Evolutionary conservation across 2,797 vertebrate genomes (phyloP), one percentile per base, ranked within the genome.

Genomic region (Pseudocheirus occidentalis): DNA sequence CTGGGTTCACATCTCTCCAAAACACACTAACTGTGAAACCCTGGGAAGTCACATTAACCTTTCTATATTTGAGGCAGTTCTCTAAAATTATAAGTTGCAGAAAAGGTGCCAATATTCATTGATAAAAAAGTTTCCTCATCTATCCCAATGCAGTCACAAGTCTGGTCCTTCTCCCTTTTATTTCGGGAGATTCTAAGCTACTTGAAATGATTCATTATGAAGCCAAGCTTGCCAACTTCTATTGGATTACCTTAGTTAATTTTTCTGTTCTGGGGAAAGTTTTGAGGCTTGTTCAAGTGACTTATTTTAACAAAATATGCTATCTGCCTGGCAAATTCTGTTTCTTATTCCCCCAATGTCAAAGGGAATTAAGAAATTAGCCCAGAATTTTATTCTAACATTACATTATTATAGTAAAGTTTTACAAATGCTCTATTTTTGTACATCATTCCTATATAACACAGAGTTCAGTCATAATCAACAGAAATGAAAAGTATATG

Each of bases 401-500:
- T 90, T 93, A 93, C 9, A 92, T 95, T 95, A 95, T 93, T 92
- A 94, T 96, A 95, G 93, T 92, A 18, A 90, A 92, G 89, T 16
- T 55, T 62, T 40, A 46, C 81, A 87, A 95, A 92, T 54, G 34
- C 27, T 57, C 91, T 94, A 59, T 90, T 97, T 95, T 62, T 13
- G 13, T 59, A 55, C 31, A 95, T 21, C 50, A 91, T 98, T 95
- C 91, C 91, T 91, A n/a, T 1, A 62, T n/a, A 28, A 28, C 27
- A 27, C 5, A 95, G 31, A 34, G 13, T 46, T 55, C 28, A 90
- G 18, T 53, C 34, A 90, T 31, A 90, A 90, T 52, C 90, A 90
- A 55, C 18, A 90, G 55, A 97, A 96, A 95, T 92, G 29, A 96
- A 95, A 96, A 94, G 13, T 16, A 40, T 91, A 21, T 97, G 9